Evolutionary conservation across 1,140 invertebrate genomes (phyloP).

Genomic region (Drosophila oshimai): DNA sequence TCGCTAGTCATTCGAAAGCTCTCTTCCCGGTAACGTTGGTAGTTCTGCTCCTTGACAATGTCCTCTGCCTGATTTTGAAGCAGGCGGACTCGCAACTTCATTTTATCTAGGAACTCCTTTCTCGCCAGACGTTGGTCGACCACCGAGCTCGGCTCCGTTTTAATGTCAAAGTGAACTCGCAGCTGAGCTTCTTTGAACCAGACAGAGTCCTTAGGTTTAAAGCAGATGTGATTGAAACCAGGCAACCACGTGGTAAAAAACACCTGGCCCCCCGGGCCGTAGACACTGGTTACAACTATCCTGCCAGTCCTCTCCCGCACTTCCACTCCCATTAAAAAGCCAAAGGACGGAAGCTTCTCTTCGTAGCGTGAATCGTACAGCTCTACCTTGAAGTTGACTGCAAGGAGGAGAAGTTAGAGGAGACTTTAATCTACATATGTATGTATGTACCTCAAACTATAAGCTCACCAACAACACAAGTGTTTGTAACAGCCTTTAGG

Average conservation of each 20-base stretch:
- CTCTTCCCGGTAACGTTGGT: slow-evolving; percentile 98
- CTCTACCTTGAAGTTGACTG: no score
- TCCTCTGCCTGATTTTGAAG: slow-evolving; percentile 99
- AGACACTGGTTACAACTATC: slow-evolving; percentile 94
- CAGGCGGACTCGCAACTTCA: slow-evolving; percentile 97
- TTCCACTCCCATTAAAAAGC: no score
- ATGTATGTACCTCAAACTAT: slow-evolving; percentile 68
- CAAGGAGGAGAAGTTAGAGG: no score
- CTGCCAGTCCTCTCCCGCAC: slow-evolving; percentile 98
- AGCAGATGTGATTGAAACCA: slow-evolving; percentile 98
- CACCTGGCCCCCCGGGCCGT: slow-evolving; percentile 95
- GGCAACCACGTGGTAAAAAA: slow-evolving; percentile 98
- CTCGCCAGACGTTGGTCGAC: slow-evolving; percentile 99
- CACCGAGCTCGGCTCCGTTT: slow-evolving; percentile 99
- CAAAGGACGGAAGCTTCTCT: no score
- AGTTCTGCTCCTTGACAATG: slow-evolving; percentile 99
- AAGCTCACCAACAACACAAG: slow-evolving; percentile 98
- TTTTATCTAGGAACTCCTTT: slow-evolving; percentile 97
- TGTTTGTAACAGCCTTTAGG: slow-evolving; percentile 99
- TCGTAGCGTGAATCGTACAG: no score
- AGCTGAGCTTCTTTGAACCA: slow-evolving; percentile 97
- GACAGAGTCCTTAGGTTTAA: slow-evolving; percentile 97
- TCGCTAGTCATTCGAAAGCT: slow-evolving; percentile 98
- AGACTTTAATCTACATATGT: no score
- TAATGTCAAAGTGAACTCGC: slow-evolving; percentile 97